phyloP scores from a whole-genome alignment of 2,888 invertebrate genomes.

The Pandemis heparana region DNA sequence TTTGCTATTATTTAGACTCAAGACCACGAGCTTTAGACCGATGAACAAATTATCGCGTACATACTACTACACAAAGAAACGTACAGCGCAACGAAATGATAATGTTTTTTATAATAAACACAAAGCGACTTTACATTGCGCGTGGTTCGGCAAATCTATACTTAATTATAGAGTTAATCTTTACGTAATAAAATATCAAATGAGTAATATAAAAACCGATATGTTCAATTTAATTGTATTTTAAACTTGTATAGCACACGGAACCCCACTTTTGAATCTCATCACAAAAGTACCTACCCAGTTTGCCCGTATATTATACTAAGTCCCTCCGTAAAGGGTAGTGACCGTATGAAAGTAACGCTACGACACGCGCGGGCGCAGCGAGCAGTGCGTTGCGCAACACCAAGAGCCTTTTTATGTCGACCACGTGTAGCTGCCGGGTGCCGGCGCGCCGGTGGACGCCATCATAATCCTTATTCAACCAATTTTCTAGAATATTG shows the following conservation, averaged over 20 bases:
- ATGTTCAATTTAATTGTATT: not conserved
- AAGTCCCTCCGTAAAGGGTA: conserved; percentile 41
- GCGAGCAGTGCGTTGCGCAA: conserved; percentile 35
- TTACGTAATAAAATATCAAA: not conserved
- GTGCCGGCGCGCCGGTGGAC: conserved; percentile 16
- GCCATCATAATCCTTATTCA: conserved; percentile 40
- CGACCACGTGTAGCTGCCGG: conserved; percentile 41
- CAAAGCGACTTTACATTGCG: too few relatives aligned
- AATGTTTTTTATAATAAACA: not conserved
- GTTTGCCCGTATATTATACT: conserved; percentile 4
- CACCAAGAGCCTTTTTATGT: conserved; percentile 41
- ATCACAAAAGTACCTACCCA: conserved; percentile 3
- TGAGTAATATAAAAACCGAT: not conserved
- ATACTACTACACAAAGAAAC: not conserved
- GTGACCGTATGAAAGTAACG: conserved; percentile 43
- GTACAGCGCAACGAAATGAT: not conserved
- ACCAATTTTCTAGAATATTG: conserved; percentile 19
- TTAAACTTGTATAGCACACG: not conserved
- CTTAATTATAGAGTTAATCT: too few relatives aligned
- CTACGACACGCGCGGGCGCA: conserved; percentile 40
- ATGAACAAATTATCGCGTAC: not conserved
- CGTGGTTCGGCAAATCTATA: too few relatives aligned
- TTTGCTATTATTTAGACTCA: not conserved
- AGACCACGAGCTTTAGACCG: not conserved
- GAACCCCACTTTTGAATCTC: not conserved